phyloP scores from a whole-genome alignment of 2,888 invertebrate genomes.

The Enchytraeus crypticus region DNA sequence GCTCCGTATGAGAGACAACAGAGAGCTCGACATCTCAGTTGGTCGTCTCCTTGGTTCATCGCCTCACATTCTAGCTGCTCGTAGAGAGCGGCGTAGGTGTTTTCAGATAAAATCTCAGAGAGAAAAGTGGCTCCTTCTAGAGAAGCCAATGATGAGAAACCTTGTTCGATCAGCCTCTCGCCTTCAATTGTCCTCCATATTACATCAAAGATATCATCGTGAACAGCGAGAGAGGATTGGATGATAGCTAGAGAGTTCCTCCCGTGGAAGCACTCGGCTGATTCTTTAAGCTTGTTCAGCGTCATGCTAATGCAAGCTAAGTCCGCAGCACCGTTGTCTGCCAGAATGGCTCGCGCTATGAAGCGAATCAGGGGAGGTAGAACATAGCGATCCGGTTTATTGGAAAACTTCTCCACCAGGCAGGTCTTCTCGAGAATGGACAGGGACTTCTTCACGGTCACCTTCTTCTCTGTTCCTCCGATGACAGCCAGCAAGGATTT shows the following conservation, averaged over 20 bases:
- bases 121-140: constrained; percentile 11
- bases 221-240: neutral
- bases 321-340: neutral
- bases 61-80: constrained; percentile 10
- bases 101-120: neutral
- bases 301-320: neutral
- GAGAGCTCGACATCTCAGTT: constrained; percentile 6
- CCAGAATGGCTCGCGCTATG: neutral
- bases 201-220: neutral
- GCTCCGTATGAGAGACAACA: constrained; percentile 15
- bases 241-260: neutral
- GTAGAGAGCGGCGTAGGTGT: constrained; percentile 8
- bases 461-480: neutral
- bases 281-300: neutral
- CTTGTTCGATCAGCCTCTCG: neutral
- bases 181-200: neutral
- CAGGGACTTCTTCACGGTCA: neutral
- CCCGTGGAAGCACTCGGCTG: neutral
- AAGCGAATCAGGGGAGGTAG: neutral
- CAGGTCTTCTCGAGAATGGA: neutral
- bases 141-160: neutral
- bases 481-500: neutral
- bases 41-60: neutral
- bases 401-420: neutral
- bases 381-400: neutral